phyloP scores from a whole-genome alignment of 2,797 vertebrate species.

The Macropodus opercularis region DNA sequence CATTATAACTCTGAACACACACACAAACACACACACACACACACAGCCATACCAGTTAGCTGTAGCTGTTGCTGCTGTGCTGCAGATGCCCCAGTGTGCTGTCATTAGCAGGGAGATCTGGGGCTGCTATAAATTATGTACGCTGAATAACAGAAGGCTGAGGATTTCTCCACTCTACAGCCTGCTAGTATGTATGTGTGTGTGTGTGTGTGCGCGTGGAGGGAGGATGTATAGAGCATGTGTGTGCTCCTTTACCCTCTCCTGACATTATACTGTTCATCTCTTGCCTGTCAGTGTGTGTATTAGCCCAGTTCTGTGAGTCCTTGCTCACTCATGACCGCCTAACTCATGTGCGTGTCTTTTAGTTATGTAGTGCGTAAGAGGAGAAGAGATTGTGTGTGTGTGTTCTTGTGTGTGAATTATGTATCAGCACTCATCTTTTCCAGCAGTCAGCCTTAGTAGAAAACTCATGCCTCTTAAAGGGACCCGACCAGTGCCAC shows the following conservation, averaged over 20 bases:
- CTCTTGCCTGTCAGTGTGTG: slow-evolving; percentile 17
- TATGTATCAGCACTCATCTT: slow-evolving; percentile 72
- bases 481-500: slow-evolving; percentile 54
- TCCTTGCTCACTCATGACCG: slow-evolving; percentile 32
- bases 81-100: slow-evolving; percentile 79
- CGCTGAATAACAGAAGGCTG: slow-evolving; percentile 78
- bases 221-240: slow-evolving; percentile 26
- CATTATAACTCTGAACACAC: slow-evolving; percentile 46
- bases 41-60: slow-evolving; percentile 61
- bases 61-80: slow-evolving; percentile 75
- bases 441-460: slow-evolving; percentile 66
- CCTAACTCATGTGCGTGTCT: slow-evolving; percentile 47
- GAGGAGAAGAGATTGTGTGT: slow-evolving; percentile 23
- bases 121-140: slow-evolving; percentile 84
- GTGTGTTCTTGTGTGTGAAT: slow-evolving; percentile 66
- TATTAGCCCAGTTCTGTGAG: slow-evolving; percentile 20
- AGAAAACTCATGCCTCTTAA: slow-evolving; percentile 69
- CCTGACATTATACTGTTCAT: slow-evolving; percentile 45
- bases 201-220: slow-evolving; percentile 11
- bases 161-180: slow-evolving; percentile 71
- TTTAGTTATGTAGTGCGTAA: slow-evolving; percentile 49
- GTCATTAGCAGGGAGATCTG: slow-evolving; percentile 81
- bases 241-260: slow-evolving; percentile 30
- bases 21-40: slow-evolving; percentile 40
- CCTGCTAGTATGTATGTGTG: slow-evolving; percentile 18